Conservation (phyloP, 2,888 invertebrate species). For the Nomada fucata region DNA sequence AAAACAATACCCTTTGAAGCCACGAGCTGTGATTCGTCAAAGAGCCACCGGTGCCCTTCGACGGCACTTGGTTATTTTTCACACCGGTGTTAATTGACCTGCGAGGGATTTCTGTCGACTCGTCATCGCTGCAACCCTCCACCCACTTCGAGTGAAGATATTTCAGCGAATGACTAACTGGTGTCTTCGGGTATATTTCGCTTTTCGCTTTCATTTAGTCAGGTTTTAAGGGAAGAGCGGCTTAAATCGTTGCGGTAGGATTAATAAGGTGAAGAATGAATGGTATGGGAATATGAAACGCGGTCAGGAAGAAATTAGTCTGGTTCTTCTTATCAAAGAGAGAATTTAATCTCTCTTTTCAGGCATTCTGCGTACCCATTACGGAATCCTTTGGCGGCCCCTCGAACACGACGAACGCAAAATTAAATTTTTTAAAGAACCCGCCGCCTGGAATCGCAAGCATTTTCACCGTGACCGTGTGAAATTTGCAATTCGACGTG, state of each 20-base stretch:
- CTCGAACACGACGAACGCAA: neutral
- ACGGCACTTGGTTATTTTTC: slow-evolving; percentile 62
- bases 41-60: slow-evolving; percentile 25
- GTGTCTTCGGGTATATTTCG: slow-evolving; percentile 5
- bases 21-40: slow-evolving; percentile 24
- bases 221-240: neutral
- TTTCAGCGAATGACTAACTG: slow-evolving; percentile 18
- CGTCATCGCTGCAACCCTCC: neutral
- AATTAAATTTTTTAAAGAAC: neutral
- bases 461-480: too few species aligned
- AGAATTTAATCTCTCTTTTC: neutral
- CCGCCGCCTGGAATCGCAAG: too few species aligned
- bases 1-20: slow-evolving; percentile 68
- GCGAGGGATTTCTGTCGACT: slow-evolving; percentile 16
- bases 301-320: neutral
- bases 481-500: too few species aligned
- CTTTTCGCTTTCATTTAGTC: too few species aligned
- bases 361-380: neutral
- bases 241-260: neutral
- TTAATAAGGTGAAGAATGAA: too few species aligned
- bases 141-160: neutral
- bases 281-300: neutral
- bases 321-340: neutral
- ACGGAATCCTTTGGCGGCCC: neutral
- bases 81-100: slow-evolving; percentile 67